phyloP scores from a whole-genome alignment of 2,888 invertebrate species.

The Xestia rhomboidea region DNA sequence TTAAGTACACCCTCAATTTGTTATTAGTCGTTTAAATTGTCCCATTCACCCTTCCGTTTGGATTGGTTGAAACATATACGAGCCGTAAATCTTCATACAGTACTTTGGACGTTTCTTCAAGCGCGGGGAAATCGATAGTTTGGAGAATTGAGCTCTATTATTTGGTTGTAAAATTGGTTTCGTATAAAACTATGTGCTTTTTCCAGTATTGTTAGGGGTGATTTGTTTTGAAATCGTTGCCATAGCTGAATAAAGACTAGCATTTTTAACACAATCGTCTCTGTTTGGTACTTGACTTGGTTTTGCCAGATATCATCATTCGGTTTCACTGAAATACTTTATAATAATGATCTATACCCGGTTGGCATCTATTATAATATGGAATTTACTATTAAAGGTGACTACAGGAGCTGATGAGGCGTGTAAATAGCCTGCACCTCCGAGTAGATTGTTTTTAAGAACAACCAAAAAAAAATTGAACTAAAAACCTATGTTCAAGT shows the following conservation, averaged over 20 bases:
- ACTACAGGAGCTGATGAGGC: no score
- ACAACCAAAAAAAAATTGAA: no score
- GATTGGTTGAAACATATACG: slow-evolving; percentile 53
- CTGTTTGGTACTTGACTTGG: background rate
- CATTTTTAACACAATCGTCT: background rate
- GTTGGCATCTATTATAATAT: no score
- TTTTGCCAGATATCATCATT: background rate
- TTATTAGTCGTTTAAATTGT: slow-evolving; percentile 59
- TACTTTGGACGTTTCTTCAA: slow-evolving; percentile 42
- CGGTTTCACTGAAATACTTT: background rate
- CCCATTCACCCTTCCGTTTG: slow-evolving; percentile 53
- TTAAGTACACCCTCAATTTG: slow-evolving; percentile 59
- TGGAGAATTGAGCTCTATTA: slow-evolving; percentile 31
- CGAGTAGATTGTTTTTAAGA: no score
- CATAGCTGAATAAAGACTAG: no score
- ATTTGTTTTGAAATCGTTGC: background rate
- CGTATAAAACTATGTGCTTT: slow-evolving; percentile 2
- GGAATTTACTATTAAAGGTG: no score
- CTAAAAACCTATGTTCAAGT: no score
- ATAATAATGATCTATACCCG: no score
- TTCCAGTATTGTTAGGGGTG: no score
- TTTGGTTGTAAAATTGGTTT: slow-evolving; percentile 31
- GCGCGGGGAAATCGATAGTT: slow-evolving; percentile 36
- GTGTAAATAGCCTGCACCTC: no score
- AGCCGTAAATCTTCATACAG: slow-evolving; percentile 56